phyloP scores from a whole-genome alignment of 2,797 vertebrate genomes.

The Pangasius macronema region DNA sequence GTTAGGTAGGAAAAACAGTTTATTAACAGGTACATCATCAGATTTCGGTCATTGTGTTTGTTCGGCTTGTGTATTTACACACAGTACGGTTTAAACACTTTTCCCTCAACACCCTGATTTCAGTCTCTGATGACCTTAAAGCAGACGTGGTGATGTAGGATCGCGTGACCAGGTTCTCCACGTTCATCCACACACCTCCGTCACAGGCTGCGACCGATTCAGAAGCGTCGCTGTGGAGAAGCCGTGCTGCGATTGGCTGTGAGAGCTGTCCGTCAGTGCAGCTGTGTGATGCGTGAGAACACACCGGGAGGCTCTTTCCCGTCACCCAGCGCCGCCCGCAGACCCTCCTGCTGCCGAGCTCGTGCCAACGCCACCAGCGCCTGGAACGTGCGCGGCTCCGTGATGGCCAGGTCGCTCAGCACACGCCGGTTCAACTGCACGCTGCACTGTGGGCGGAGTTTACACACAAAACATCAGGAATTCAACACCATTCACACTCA shows the following conservation, averaged over 20 bases:
- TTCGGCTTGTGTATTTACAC: conserved; percentile 59
- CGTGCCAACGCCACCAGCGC: conserved; percentile 83
- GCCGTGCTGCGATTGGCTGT: background rate
- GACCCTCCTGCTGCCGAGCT: conserved; percentile 85
- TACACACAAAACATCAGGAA: background rate
- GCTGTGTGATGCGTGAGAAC: conserved; percentile 83
- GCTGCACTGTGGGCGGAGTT: conserved; percentile 75
- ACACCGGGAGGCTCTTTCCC: conserved; percentile 86
- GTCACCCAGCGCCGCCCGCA: conserved; percentile 83
- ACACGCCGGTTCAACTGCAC: conserved; percentile 83
- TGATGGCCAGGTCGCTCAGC: conserved; percentile 86
- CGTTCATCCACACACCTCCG: background rate
- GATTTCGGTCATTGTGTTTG: background rate
- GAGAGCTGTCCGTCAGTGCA: conserved; percentile 60
- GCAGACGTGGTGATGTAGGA: background rate
- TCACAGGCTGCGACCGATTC: no score
- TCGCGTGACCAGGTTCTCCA: background rate
- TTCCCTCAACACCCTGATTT: background rate
- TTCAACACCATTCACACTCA: background rate
- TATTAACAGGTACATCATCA: conserved; percentile 44
- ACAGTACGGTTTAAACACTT: background rate
- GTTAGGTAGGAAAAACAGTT: conserved; percentile 11
- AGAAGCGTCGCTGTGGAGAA: background rate
- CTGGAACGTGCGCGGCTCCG: conserved; percentile 90
- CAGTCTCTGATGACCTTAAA: conserved; percentile 4